Percentiles rank a stretch among this genome's conserved stretches.
Evolutionary conservation across 2,797 vertebrate species (phyloP).

Genomic region (Centroberyx gerrardi): DNA sequence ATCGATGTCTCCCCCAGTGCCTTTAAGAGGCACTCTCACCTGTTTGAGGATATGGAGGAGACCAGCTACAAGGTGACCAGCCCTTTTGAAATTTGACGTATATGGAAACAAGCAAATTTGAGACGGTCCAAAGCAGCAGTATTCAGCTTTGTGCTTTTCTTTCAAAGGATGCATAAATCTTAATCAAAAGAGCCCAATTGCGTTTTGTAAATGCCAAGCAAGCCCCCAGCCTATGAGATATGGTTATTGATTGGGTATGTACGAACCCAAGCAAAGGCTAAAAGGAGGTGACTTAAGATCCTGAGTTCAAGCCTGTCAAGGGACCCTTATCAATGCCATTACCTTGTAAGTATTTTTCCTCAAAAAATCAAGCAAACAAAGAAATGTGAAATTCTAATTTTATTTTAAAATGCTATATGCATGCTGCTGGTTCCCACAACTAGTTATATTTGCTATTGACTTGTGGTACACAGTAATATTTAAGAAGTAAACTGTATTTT

Average conservation of each 20-base stretch:
- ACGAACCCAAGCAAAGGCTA: constrained; percentile 87
- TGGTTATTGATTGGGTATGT: constrained; percentile 96
- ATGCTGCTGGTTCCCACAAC: constrained; percentile 72
- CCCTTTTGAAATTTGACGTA: constrained; percentile 87
- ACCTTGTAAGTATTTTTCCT: constrained; percentile 95
- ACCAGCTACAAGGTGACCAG: constrained; percentile 96
- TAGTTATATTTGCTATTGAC: constrained; percentile 1
- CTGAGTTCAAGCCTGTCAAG: constrained; percentile 97
- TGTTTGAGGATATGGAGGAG: constrained; percentile 96
- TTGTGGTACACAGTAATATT: background rate
- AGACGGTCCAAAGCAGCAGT: constrained; percentile 78
- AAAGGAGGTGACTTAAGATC: constrained; percentile 97
- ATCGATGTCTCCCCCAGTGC: constrained; percentile 99
- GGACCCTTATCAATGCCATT: constrained; percentile 96
- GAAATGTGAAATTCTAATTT: constrained; percentile 54
- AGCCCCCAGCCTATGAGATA: constrained; percentile 93
- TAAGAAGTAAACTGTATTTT: background rate
- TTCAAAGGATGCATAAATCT: constrained; percentile 99
- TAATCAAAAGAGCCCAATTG: constrained; percentile 96
- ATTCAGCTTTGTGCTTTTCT: constrained; percentile 99
- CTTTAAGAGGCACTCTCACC: constrained; percentile 98
- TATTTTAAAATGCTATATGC: constrained; percentile 71
- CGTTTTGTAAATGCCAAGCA: constrained; percentile 89
- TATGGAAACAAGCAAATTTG: constrained; percentile 76
- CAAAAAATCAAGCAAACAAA: constrained; percentile 78